These are phyloP conservation scores for Steinernema hermaphroditum DNA, from an alignment of 2,888 invertebrate species.

Conservation along the genomic window DNA sequence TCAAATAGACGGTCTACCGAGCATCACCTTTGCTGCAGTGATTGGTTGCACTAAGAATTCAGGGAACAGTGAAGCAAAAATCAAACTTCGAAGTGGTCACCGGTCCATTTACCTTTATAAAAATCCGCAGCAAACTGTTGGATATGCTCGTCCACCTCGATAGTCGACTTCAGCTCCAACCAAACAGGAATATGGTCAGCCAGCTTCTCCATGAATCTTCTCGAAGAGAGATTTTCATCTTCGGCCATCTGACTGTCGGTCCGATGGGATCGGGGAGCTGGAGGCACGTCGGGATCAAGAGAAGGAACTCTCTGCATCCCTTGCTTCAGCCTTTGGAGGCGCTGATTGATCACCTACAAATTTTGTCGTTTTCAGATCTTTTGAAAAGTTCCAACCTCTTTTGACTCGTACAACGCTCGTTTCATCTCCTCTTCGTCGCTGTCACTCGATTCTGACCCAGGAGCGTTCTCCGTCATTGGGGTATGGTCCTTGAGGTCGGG, in stretches of 20 bases:
- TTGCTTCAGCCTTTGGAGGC: conserved; percentile 7
- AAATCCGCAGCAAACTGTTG: conserved; percentile 26
- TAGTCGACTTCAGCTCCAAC: conserved; percentile 10
- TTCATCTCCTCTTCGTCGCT: not conserved
- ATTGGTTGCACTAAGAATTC: too few relatives aligned
- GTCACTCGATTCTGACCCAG: conserved; percentile 1
- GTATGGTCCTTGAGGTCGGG: conserved; percentile 6
- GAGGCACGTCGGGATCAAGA: conserved; percentile 1
- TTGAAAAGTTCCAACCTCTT: not conserved
- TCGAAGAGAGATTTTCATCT: conserved; percentile 1
- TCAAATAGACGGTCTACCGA: too few relatives aligned
- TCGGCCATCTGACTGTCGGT: conserved; percentile 4
- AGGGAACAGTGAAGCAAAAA: too few relatives aligned
- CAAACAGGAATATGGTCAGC: conserved; percentile 8
- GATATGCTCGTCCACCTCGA: conserved; percentile 31
- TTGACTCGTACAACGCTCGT: not conserved
- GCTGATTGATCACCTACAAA: not conserved
- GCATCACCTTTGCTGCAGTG: too few relatives aligned
- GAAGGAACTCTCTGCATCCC: conserved; percentile 17
- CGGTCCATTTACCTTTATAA: too few relatives aligned
- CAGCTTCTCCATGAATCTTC: conserved; percentile 20
- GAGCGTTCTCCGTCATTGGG: not conserved
- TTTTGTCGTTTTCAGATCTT: not conserved
- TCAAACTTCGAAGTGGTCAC: too few relatives aligned
- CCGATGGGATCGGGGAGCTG: conserved; percentile 6